These are phyloP conservation scores for Chionoecetes opilio DNA, from an alignment of 1,140 invertebrate species.

Conservation along the genomic window DNA sequence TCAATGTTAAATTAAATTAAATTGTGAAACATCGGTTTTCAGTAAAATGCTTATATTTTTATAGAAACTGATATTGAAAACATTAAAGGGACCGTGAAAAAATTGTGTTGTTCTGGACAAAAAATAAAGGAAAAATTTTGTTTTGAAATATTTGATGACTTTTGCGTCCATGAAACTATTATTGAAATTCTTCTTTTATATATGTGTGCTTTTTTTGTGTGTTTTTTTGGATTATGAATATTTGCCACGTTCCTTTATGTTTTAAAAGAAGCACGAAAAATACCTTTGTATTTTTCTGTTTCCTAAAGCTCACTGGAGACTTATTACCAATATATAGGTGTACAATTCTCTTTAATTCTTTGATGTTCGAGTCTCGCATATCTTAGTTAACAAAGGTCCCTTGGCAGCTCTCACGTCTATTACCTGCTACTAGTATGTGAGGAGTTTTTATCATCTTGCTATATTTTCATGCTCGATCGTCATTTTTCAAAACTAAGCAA, in stretches of 20 bases:
- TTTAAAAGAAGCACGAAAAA: too few relatives aligned
- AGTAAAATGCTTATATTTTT: neutral
- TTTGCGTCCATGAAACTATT: neutral
- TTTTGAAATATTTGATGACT: neutral
- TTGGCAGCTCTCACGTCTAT: neutral
- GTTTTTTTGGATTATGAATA: too few relatives aligned
- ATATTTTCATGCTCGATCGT: neutral
- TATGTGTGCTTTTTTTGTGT: neutral
- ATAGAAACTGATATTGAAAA: conserved; percentile 1
- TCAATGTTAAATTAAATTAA: neutral
- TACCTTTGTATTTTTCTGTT: too few relatives aligned
- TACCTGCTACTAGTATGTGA: neutral
- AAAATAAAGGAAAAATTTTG: neutral
- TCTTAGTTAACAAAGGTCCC: neutral
- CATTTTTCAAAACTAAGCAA: neutral
- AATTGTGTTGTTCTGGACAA: neutral
- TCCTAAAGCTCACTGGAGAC: too few relatives aligned
- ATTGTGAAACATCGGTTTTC: neutral
- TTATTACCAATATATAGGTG: too few relatives aligned
- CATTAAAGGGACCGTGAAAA: neutral
- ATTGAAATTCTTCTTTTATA: neutral
- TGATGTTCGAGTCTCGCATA: neutral
- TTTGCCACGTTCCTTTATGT: too few relatives aligned
- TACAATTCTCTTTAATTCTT: too few relatives aligned
- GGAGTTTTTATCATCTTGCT: neutral